Evolutionary conservation across 23 tunicate genomes (phyloP).

Genomic region (Halocynthia aurantium): DNA sequence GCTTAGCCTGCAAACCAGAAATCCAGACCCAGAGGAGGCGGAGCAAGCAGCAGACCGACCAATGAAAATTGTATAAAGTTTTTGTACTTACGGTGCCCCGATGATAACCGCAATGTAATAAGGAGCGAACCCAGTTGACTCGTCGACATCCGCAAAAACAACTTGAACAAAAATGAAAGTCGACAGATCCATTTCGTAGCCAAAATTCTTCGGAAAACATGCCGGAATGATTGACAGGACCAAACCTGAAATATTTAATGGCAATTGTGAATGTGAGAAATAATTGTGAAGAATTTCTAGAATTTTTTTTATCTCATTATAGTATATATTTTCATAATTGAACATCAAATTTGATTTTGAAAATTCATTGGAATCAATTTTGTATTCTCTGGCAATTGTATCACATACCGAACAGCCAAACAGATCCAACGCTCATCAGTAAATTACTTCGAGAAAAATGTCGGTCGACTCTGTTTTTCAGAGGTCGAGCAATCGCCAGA

Average conservation of each 20-base stretch:
- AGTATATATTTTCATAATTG: no score
- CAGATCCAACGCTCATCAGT: constrained; percentile 33
- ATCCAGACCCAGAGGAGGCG: constrained; percentile 37
- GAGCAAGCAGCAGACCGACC: constrained; percentile 38
- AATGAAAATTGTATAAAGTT: constrained; percentile 17
- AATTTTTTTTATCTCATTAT: no score
- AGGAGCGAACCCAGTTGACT: constrained; percentile 3
- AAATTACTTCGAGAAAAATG: constrained; percentile 45
- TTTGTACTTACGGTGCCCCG: constrained; percentile 22
- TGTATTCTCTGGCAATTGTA: not conserved
- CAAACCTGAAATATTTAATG: constrained; percentile 31
- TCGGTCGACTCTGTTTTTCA: constrained; percentile 67
- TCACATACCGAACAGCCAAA: constrained; percentile 64
- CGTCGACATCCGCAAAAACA: not conserved
- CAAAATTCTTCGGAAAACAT: constrained; percentile 28
- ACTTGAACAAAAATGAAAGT: constrained; percentile 67
- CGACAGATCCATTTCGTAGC: constrained; percentile 50
- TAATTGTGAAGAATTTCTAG: no score
- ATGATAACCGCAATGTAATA: constrained; percentile 13
- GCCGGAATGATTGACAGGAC: constrained; percentile 66
- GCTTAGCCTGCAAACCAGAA: not conserved
- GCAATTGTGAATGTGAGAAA: no score
- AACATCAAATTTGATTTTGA: no score
- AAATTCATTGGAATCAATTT: no score
- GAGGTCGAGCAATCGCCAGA: constrained; percentile 63